Conservation (phyloP, 1,140 invertebrate species). For the Leptinotarsa defecta region DNA sequence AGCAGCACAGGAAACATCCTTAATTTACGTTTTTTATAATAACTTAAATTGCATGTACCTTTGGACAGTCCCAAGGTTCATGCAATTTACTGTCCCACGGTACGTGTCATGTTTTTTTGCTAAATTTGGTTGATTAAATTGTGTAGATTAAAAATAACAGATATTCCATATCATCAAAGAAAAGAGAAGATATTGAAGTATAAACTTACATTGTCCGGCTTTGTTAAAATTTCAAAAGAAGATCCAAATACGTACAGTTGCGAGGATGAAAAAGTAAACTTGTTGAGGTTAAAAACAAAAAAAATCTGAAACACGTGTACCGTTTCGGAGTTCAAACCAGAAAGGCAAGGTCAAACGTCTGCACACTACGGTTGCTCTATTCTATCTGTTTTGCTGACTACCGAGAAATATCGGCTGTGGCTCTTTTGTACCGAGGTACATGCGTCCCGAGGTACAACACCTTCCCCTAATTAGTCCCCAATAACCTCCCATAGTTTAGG, state of each 20-base stretch:
- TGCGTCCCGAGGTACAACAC: conserved; percentile 11
- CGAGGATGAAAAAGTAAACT: not conserved
- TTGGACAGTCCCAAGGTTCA: not conserved
- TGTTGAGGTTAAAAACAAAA: not conserved
- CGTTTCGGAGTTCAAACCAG: not conserved
- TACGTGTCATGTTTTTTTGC: not conserved
- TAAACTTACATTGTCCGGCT: too few species aligned
- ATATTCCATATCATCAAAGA: too few species aligned
- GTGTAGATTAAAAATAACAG: too few species aligned
- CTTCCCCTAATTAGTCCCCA: not conserved
- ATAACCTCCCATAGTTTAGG: too few species aligned
- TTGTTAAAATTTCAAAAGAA: not conserved
- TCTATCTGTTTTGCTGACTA: too few species aligned
- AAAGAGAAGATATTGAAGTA: too few species aligned
- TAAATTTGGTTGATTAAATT: not conserved
- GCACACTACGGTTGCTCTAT: not conserved
- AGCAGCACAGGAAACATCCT: not conserved
- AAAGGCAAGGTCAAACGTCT: not conserved
- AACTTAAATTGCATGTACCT: not conserved
- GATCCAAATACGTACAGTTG: not conserved
- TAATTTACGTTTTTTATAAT: not conserved
- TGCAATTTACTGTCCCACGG: not conserved
- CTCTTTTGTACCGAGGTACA: not conserved
- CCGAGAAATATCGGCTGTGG: not conserved
- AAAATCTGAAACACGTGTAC: not conserved